Evolutionary conservation across 2,113 vertebrate species (phyloP), one percentile per base, ranked within the genome.

Genomic region (Poecilia latipinna): DNA sequence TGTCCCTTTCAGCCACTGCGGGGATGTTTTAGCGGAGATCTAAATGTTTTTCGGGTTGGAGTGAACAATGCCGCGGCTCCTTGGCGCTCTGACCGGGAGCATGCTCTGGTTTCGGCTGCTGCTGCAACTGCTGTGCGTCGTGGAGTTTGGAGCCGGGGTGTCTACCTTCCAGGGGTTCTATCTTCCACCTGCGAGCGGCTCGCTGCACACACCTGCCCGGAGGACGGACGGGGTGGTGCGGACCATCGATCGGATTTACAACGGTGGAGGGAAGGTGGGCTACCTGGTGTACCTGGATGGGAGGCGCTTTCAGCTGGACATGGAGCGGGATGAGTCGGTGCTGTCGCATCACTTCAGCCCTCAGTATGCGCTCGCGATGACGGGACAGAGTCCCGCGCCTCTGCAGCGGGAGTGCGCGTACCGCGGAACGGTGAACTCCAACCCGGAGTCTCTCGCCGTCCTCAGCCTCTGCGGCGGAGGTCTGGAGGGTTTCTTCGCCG

Each of bases 401-500:
- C 13, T 75, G 75, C 92, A 77, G 82, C 88, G 88, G 74, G 92
- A 91, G 35, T 99, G 97, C 91, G 94, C 85, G 75, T 97, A 97
- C 90, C 94, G 97, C 35, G 97, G 97, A 48, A 96, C 96, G 0
- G 97, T 99, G 89, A 95, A 99, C 88, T 94, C 95, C 79, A 95
- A 94, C 74, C 88, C 95, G 13, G 95, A 96, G 66, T 98, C 97
- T 6, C 90, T 98, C 84, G 97, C 97, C 0, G 94, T 96, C 26
- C 96, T 99, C 75, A 93, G 94, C 86, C 94, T 97, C 7, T 99
- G 97, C 78, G 94, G 95, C 11, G 96, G 95, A 4, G 96, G 95
- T 32, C 93, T 99, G 26, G 92, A 95, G 62, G 97, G 97, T 62
- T 97, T 96, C 91, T 99, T 98, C 80, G 97, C 97, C 0, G 90